Base-by-base conservation (phyloP, 2,797 vertebrate genomes). In the Falco berigora region DNA sequence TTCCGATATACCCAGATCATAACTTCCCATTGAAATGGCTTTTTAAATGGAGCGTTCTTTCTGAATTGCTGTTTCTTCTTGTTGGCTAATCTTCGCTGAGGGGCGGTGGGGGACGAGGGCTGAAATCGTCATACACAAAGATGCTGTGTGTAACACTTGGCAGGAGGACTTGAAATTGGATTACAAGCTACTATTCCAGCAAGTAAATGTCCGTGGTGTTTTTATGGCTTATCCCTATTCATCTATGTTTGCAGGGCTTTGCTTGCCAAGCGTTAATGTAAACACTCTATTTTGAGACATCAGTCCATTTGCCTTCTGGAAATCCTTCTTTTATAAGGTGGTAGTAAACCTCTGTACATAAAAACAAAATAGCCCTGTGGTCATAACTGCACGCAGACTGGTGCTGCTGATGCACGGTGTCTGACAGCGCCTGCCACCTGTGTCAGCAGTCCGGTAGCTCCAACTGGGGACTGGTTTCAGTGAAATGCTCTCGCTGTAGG, bases 141-240 rank as follows among this genome's bases (percentile, higher is more conserved):
- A 94, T 88, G 88, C 95, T 97, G 96, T 94, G 96, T 97, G 97
- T 79, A 93, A 86, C 96, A 90, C 95, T 97, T 97, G 97, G 96
- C 96, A 96, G 95, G 58, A 78, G 94, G 96, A 94, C 86, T 62
- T 24, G 92, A 96, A 95, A 92, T 96, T 95, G 96, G 95, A 93
- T 97, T 98, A 95, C 96, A 88, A 95, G 96, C 96, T 88, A 19
- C 87, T 97, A 49, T 96, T 97, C 88, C 96, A 96, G 97, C 96
- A 96, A 97, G 97, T 80, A 95, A 97, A 96, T 90, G 97, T 97
- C 97, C 95, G 10, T 30, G 92, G 95, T 95, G 94, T 86, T 97
- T 97, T 98, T 98, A 97, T 97, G 96, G 96, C 97, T 98, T 98
- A 97, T 98, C 98, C 98, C 97, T 97, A 89, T 96, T 97, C 98